These are phyloP conservation scores for Drosophila trichaetosa DNA, from an alignment of 2,888 invertebrate species.

Conservation along the genomic window DNA sequence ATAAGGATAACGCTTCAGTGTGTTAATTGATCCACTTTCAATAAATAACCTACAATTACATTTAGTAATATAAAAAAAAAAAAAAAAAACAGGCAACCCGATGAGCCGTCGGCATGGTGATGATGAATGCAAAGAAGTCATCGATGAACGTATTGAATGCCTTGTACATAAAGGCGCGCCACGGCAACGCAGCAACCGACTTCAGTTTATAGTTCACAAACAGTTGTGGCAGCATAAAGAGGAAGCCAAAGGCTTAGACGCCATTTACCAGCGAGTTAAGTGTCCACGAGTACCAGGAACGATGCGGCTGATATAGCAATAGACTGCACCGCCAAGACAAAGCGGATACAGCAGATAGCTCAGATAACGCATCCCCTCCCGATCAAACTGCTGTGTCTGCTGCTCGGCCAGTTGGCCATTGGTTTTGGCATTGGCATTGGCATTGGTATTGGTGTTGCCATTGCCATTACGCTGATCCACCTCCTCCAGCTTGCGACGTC, in stretches of 20 bases:
- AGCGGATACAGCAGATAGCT: conserved; percentile 95
- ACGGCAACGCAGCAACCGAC: conserved; percentile 98
- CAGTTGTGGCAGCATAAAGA: conserved; percentile 99
- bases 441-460: not conserved
- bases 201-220: conserved; percentile 99
- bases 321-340: too few species aligned
- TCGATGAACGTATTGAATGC: conserved; percentile 99
- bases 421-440: not conserved
- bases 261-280: conserved; percentile 96
- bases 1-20: too few species aligned
- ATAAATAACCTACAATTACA: too few species aligned
- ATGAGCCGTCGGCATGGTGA: conserved; percentile 99
- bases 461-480: conserved; percentile 45
- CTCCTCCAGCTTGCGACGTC: conserved; percentile 82
- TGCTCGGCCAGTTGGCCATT: conserved; percentile 87
- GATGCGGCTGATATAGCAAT: conserved; percentile 97
- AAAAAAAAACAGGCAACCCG: conserved; percentile 98
- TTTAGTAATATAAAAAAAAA: too few species aligned
- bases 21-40: too few species aligned
- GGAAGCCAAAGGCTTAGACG: too few species aligned
- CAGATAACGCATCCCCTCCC: conserved; percentile 96
- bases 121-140: conserved; percentile 98
- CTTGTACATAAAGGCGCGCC: conserved; percentile 99
- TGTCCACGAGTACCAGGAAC: conserved; percentile 99
- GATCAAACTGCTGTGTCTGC: conserved; percentile 94